Evolutionary conservation across 2,888 invertebrate species (phyloP), one percentile per base, ranked within the genome.

Genomic region (Odontocolon sp.): DNA sequence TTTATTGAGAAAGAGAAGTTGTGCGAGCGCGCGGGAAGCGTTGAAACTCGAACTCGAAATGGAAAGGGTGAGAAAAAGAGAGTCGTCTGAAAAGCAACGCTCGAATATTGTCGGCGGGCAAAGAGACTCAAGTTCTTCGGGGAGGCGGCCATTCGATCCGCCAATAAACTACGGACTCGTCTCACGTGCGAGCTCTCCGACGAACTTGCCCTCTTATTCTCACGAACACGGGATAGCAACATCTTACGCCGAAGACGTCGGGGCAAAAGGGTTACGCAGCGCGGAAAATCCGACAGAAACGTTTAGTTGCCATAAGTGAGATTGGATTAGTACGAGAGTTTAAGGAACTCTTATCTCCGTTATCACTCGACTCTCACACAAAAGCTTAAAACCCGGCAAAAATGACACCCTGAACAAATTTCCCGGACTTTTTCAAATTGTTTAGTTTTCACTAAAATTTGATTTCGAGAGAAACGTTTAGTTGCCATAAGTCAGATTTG

Each of bases 111-210:
- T 47, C 63, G 70, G 70, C 81, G 74, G 75, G 73, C 66, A 66
- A 81, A 77, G 68, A 67, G 77, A 70, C 77, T 80, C 54, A 79
- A 80, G 80, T 80, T 54, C 70, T 77, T 81, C 80, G 80, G 74
- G 80, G 81, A 80, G 83, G 80, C 81, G 79, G 80, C 80, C 81
- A 87, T 87, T 87, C 87, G 87, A 87, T 82, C 85, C 86, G 87
- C 87, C 82, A 81, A 83, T 87, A 87, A 87, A 87, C 79, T 76
- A 84, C 80, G 82, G 52, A 78, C 82, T 85, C 83, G 86, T 83
- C 84, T 81, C 77, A 63, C 57, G 72, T 74, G 57, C 75, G 67
- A 77, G 79, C 67, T 79, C 78, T 77, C 64, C 68, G 54, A 72
- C 50, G 72, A 40, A 42, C 23, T 42, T 36, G 33, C 47, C 1